phyloP scores from a whole-genome alignment of 2,113 vertebrate species.

The Hyaena hyaena region DNA sequence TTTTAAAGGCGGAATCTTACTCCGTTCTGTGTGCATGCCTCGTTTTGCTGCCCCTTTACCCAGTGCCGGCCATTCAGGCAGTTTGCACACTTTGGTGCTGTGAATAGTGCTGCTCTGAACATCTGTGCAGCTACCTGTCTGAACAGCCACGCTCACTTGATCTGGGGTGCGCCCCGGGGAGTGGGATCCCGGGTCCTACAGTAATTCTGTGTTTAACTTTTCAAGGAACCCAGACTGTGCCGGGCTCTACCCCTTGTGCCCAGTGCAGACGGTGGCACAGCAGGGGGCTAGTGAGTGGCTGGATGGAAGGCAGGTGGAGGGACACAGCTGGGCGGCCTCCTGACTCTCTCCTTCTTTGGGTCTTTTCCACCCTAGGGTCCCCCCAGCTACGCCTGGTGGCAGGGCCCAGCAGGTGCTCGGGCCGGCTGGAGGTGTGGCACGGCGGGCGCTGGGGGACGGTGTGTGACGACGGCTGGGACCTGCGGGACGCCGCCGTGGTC shows the following conservation, averaged over 20 bases:
- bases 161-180: background rate
- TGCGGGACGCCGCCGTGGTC: slow-evolving; percentile 66
- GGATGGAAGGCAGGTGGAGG: too few relatives aligned
- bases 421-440: slow-evolving; percentile 84
- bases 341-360: background rate
- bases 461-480: slow-evolving; percentile 84
- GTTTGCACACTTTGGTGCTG: background rate
- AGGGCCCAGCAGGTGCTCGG: slow-evolving; percentile 77
- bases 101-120: background rate
- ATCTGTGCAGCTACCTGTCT: background rate
- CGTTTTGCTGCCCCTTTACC: background rate
- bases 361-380: background rate
- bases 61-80: rapidly evolving
- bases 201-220: background rate
- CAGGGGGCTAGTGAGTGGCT: background rate
- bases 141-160: too few relatives aligned
- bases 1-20: background rate
- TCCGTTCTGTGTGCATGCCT: rapidly evolving
- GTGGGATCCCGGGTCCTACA: background rate
- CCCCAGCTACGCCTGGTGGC: slow-evolving; percentile 78
- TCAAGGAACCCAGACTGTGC: background rate
- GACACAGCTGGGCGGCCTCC: rapidly evolving
- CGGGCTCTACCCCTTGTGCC: background rate
- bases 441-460: slow-evolving; percentile 80
- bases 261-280: too few relatives aligned